Evolutionary conservation across 1,140 invertebrate species (phyloP), one percentile per base, ranked within the genome.

Genomic region (Bombus polaris): DNA sequence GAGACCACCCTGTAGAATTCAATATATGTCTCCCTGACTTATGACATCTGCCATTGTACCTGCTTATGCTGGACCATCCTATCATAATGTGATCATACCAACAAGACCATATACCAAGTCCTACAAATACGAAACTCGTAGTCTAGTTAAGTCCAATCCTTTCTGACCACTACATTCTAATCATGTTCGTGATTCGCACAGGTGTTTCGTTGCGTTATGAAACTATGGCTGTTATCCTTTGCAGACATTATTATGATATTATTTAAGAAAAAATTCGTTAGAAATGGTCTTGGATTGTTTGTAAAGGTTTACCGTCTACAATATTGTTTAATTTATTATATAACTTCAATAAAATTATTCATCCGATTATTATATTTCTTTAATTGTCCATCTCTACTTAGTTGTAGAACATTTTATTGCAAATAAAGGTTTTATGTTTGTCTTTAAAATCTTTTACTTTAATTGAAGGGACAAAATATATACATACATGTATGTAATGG

Each of bases 41-140:
- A 80, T 86, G 85, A 82, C 74, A 88, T 88, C 79, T 82, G 53
- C 76, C 80, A 83, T 86, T 88, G 77, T 86, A 86, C 85, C 59
- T 88, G 87, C 82, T 88, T 80, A 53, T 35, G n/a, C 78, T 28
- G 37, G 18, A 12, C 70, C 12, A 37, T 59, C 39, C 80, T 74
- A 82, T 65, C 81, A 35, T 57, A 18, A 47, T 32, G 3, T 13
- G 25, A 32, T 44, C 70, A 66, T 53, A 73, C 42, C 53, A 28
- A 83, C 59, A 62, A 22, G 44, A 77, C 77, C 42, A 83, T 59
- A 47, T 42, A 39, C 57, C 25, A 1, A 44, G 18, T 53, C 22
- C 62, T 37, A 35, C 15, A 42, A 74, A 83, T 32, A 83, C 28
- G 25, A 77, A 59, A 76, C 62, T 76, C 81, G 3, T 42, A 37